A percentile compares a stretch with the other conserved stretches of the same genome.
Conservation (phyloP, 2,888 invertebrate genomes). For the Neelides folsomi region DNA sequence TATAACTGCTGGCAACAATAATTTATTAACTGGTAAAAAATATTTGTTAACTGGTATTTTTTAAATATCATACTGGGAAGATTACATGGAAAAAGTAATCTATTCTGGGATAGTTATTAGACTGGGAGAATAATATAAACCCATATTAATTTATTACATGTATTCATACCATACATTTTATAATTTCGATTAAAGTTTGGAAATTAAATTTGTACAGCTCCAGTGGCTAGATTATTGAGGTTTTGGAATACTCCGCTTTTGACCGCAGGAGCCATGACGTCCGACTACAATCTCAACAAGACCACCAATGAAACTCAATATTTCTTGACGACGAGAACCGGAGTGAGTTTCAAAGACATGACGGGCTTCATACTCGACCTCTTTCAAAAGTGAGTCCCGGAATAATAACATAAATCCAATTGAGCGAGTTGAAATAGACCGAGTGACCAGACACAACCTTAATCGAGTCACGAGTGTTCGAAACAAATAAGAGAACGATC, state of each 20-base stretch:
- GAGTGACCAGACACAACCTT: no score
- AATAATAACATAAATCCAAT: no score
- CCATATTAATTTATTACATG: background rate
- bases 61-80: no score
- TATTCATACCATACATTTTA: background rate
- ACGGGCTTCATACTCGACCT: conserved; percentile 56
- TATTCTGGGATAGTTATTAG: no score
- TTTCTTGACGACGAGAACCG: conserved; percentile 62
- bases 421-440: no score
- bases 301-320: conserved; percentile 57
- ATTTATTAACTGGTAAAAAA: no score
- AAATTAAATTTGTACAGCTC: conserved; percentile 47
- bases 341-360: conserved; percentile 57
- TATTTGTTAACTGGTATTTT: no score
- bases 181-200: background rate
- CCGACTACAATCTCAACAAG: conserved; percentile 61
- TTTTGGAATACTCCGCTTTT: conserved; percentile 57
- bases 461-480: no score
- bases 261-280: conserved; percentile 66
- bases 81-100: no score
- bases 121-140: no score
- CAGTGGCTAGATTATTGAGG: conserved; percentile 63
- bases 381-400: conserved; percentile 50
- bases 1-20: no score
- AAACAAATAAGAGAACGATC: no score